Percentiles rank a stretch among this genome's conserved stretches.
These are phyloP conservation scores for Dasyprocta punctata DNA, from an alignment of 2,113 vertebrate species.

Conservation along the genomic window DNA sequence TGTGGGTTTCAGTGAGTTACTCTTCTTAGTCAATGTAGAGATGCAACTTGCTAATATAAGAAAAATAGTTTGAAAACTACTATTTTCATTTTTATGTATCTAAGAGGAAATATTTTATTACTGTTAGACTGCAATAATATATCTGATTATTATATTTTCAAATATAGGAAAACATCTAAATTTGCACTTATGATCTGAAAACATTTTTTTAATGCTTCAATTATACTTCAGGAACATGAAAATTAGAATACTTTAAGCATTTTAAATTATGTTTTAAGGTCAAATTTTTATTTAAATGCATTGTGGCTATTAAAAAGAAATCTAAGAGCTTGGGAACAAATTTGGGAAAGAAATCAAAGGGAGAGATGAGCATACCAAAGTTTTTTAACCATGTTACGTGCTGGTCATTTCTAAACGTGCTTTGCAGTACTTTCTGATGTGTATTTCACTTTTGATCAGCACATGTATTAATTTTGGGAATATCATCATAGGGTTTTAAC, in stretches of 20 bases:
- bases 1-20: background rate
- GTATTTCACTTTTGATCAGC: background rate
- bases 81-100: background rate
- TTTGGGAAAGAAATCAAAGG: background rate
- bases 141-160: background rate
- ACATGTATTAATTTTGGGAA: background rate
- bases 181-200: background rate
- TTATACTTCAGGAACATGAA: background rate
- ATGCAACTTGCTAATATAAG: background rate
- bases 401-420: background rate
- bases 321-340: background rate
- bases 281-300: background rate
- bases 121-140: background rate
- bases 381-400: background rate
- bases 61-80: background rate
- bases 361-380: too few species aligned
- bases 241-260: constrained; percentile 9
- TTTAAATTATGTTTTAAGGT: background rate
- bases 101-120: background rate
- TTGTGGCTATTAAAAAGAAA: background rate
- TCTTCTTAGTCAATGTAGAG: background rate
- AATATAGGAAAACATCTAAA: background rate
- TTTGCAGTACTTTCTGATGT: background rate
- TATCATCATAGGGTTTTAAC: background rate
- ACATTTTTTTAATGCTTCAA: background rate